Conservation (phyloP, 1,140 invertebrate species). For the Brachionus rotundiformis region DNA sequence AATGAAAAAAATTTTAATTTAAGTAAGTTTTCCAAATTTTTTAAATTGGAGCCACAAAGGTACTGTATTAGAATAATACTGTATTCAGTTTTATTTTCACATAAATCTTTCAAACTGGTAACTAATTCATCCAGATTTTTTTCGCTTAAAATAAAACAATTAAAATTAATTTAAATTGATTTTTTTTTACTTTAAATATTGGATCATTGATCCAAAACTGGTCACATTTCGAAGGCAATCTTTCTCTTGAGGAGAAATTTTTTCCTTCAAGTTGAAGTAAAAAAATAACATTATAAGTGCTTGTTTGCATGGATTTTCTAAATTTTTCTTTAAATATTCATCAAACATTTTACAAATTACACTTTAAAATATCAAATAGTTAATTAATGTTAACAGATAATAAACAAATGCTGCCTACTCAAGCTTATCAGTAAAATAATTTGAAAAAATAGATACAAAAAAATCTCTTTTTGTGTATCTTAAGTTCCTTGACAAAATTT, state of each 20-base stretch:
- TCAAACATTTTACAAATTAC: constrained; percentile 1
- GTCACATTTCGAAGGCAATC: background rate
- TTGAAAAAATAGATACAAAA: background rate
- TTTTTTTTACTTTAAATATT: background rate
- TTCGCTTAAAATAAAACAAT: background rate
- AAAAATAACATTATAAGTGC: background rate
- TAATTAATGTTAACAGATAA: no score
- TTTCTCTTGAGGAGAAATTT: background rate
- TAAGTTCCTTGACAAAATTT: background rate
- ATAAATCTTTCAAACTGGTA: background rate
- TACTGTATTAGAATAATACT: background rate
- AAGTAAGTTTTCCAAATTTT: background rate
- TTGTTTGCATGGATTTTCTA: background rate
- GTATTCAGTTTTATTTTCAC: background rate
- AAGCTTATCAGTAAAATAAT: background rate
- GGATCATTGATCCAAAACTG: background rate
- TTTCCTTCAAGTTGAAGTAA: background rate
- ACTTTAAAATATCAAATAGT: background rate
- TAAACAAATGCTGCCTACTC: no score
- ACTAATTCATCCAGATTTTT: background rate
- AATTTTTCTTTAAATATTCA: background rate
- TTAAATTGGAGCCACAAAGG: background rate
- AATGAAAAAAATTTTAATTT: background rate
- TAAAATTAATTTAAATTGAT: background rate
- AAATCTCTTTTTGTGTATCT: background rate